Evolutionary conservation across 1,140 invertebrate genomes (phyloP), one percentile per base, ranked within the genome.

Genomic region (Eueides isabella): DNA sequence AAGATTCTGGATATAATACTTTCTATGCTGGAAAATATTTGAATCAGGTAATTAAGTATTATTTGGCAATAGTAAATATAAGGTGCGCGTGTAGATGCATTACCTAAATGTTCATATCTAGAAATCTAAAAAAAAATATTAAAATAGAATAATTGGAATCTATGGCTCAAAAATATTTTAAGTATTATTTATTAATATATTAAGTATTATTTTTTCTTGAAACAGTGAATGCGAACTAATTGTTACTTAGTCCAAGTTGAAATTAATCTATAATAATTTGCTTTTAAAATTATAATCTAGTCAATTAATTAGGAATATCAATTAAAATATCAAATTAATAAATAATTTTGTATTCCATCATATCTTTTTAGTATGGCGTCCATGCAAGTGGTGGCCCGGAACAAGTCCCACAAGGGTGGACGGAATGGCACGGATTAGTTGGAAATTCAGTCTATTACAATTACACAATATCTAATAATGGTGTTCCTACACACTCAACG

Each of bases 361-460:
- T 64, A 6, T 61, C 66, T 78, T 91, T 88, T 71, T 81, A 97
- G 95, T 97, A 97, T 88, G 95, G 96, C 2, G 72, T 79, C 4
- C 85, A 92, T 71, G 79, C 82, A 63, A 90, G 92, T 23, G 96
- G 95, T 6, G 96, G 96, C 2, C 93, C 95, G 0, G 78, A 92
- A 30, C 94, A 96, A 78, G 93, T 98, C 23, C 97, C 98, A 1
- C 92, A 94, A 5, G 98, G 98, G 5, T 98, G 97, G 97, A 94
- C 96, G 72, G 94, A 95, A 80, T 98, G 97, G 96, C 92, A 96
- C 78, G 97, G 96, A 1, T 92, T 98, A 19, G 94, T 97, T 66
- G 97, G 97, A 19, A 98, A 98, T 85, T 98, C 97, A 0, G 95
- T 94, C 30, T 98, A 98, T 91, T 98, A 98, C 84, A 96, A 98